Percentiles rank a stretch among this genome's conserved stretches.
Conservation (phyloP, 2,113 vertebrate species). For the Lasiurus borealis region DNA sequence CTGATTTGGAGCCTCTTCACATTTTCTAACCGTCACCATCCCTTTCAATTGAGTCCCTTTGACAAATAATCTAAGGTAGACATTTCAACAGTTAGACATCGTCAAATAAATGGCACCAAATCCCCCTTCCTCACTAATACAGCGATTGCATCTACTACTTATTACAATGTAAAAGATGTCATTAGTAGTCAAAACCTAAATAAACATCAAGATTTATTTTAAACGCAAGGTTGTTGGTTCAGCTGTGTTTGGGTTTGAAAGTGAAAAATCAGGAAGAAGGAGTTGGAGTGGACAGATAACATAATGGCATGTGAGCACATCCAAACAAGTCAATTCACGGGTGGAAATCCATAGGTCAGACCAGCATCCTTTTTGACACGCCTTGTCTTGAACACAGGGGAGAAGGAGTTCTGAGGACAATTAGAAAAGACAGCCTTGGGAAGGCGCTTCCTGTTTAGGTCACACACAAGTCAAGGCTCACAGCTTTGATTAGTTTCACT, state of each 20-base stretch:
- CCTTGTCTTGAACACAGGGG: constrained; percentile 13
- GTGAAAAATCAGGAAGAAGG: background rate
- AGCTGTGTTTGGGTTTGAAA: background rate
- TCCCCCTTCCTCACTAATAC: background rate
- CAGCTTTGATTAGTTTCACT: background rate
- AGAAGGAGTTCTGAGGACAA: constrained; percentile 51
- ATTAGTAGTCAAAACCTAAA: background rate
- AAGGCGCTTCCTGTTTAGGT: constrained; percentile 25
- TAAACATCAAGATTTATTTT: constrained; percentile 16
- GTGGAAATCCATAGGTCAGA: constrained; percentile 30
- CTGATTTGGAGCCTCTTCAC: background rate
- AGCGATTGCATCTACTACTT: background rate
- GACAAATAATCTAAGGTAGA: background rate
- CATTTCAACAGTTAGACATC: background rate
- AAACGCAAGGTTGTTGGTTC: background rate
- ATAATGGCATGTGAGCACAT: background rate
- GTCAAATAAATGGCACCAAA: background rate
- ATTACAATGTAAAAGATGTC: background rate
- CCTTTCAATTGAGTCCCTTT: background rate
- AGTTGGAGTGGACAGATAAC: background rate
- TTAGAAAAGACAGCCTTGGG: background rate
- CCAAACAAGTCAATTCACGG: background rate
- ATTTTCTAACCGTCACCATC: background rate
- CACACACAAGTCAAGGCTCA: background rate
- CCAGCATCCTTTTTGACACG: constrained; percentile 40